Conservation (phyloP, 2,888 invertebrate genomes). For the Drosophila nr. perissopoda region DNA sequence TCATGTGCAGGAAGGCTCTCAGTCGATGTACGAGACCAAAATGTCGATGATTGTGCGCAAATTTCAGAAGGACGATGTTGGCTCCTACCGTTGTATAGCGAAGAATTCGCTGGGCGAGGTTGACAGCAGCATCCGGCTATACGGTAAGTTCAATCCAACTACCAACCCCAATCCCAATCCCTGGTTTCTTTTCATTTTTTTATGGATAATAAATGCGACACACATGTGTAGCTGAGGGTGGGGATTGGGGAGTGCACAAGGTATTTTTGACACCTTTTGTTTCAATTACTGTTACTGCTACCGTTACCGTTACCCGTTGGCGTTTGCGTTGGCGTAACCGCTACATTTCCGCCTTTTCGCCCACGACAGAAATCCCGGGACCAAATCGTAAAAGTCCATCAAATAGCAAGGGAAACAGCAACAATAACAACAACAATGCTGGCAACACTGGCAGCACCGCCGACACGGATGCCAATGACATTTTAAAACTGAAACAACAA, state of each 20-base stretch:
- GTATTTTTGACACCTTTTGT: constrained; percentile 62
- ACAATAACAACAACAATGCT: constrained; percentile 7
- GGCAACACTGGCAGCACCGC: constrained; percentile 44
- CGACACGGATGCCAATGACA: constrained; percentile 85
- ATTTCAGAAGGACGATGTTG: constrained; percentile 90
- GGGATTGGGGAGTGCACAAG: not conserved
- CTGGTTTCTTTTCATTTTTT: constrained; percentile 11
- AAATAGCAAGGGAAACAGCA: constrained; percentile 81
- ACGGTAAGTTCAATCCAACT: constrained; percentile 88
- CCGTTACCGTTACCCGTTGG: constrained; percentile 33
- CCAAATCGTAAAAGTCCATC: constrained; percentile 87
- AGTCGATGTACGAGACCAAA: constrained; percentile 92
- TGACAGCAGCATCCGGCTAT: constrained; percentile 93
- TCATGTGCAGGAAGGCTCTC: constrained; percentile 89
- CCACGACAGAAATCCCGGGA: constrained; percentile 90
- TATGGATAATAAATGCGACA: constrained; percentile 54
- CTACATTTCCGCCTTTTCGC: constrained; percentile 51
- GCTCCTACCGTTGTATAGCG: constrained; percentile 94
- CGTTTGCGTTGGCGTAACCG: constrained; percentile 24
- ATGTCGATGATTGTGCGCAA: constrained; percentile 92
- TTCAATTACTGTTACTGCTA: constrained; percentile 69
- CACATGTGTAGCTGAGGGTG: constrained; percentile 7
- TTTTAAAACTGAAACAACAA: constrained; percentile 84
- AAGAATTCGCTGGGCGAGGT: constrained; percentile 95
- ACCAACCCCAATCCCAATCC: not conserved